These are phyloP conservation scores for Lagodon rhomboides DNA, from an alignment of 2,797 vertebrate species.

Conservation along the genomic window DNA sequence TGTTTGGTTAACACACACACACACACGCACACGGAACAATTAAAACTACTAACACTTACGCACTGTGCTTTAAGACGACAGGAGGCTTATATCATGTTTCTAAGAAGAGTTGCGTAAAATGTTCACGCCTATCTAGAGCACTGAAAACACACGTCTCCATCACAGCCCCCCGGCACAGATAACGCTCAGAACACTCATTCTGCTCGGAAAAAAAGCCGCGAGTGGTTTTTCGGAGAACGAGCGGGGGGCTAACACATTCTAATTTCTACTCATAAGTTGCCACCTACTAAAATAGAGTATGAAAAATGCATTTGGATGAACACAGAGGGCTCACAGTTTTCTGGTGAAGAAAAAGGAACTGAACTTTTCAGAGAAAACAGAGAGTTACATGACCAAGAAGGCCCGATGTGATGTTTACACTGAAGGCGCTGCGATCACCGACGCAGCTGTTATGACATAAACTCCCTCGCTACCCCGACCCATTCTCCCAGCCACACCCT, in stretches of 20 bases:
- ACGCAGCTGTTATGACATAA: conserved; percentile 60
- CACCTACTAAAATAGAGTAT: conserved; percentile 6
- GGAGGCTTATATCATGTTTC: not conserved
- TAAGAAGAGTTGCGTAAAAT: not conserved
- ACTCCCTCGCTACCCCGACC: conserved; percentile 8
- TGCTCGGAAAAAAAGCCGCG: not conserved
- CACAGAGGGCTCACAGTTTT: not conserved
- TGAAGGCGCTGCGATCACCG: conserved; percentile 29
- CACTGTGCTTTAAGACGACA: not conserved
- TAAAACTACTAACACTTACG: not conserved
- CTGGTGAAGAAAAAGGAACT: conserved; percentile 32
- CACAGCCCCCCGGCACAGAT: conserved; percentile 2
- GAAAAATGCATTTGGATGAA: conserved; percentile 21
- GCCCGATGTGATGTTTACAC: conserved; percentile 36
- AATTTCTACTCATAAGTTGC: not conserved
- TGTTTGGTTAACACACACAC: conserved; percentile 1
- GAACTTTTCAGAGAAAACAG: conserved; percentile 38
- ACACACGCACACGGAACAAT: no score
- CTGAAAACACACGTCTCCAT: conserved; percentile 2
- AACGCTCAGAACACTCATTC: conserved; percentile 5
- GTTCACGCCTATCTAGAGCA: not conserved
- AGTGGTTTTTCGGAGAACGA: conserved; percentile 30
- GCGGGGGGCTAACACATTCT: not conserved
- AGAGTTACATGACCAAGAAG: conserved; percentile 9
- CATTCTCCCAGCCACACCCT: conserved; percentile 52